Evolutionary conservation across 2,888 invertebrate genomes (phyloP).

Genomic region (Tuberolachnus salignus): DNA sequence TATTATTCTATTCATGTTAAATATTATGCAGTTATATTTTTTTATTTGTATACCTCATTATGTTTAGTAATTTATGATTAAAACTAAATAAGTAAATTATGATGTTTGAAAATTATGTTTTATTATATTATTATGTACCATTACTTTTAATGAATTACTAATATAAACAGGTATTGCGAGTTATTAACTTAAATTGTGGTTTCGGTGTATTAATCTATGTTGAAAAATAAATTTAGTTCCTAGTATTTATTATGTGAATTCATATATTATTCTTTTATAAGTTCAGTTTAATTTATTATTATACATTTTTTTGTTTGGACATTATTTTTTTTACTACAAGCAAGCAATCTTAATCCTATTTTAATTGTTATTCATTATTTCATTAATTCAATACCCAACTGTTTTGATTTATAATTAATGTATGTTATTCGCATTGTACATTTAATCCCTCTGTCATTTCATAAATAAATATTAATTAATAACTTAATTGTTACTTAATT

Average conservation of each 20-base stretch:
- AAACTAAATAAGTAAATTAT: background rate
- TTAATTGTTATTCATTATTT: too few relatives aligned
- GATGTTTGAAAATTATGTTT: background rate
- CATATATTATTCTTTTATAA: too few relatives aligned
- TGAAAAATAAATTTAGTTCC: conserved; percentile 28
- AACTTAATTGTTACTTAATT: too few relatives aligned
- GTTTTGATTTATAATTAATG: too few relatives aligned
- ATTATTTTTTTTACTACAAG: too few relatives aligned
- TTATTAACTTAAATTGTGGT: conserved; percentile 17
- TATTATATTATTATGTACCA: conserved; percentile 13
- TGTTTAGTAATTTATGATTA: background rate
- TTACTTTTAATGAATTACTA: conserved; percentile 24
- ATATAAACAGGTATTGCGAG: background rate
- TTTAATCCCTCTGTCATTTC: too few relatives aligned
- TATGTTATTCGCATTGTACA: too few relatives aligned
- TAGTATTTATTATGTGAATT: conserved; percentile 32
- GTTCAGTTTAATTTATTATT: too few relatives aligned
- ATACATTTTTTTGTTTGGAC: too few relatives aligned
- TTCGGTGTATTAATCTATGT: conserved; percentile 20
- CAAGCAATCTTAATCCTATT: too few relatives aligned
- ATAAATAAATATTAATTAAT: too few relatives aligned
- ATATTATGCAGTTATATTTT: background rate
- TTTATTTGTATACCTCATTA: conserved; percentile 36
- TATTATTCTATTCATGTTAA: background rate
- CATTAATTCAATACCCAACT: too few relatives aligned